Conservation (phyloP, 2,113 vertebrate species). For the Cheilinus undulatus region DNA sequence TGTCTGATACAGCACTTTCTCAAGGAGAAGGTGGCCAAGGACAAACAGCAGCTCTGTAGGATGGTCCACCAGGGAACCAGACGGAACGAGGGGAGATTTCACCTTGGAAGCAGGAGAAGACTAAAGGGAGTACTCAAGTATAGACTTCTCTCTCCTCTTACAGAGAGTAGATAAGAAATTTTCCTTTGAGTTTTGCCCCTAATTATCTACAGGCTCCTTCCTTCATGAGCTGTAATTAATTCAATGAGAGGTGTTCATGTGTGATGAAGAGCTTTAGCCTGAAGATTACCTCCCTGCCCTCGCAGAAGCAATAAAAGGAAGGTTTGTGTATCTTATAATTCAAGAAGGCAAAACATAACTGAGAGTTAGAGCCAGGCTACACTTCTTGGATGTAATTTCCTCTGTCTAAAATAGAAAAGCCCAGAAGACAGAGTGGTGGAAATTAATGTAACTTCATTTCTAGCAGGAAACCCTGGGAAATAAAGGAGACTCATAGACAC, state of each 20-base stretch:
- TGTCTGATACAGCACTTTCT: conserved; percentile 78
- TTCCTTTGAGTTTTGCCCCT: conserved; percentile 6
- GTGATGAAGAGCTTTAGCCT: conserved; percentile 17
- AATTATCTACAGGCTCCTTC: conserved; percentile 17
- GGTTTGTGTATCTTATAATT: conserved; percentile 25
- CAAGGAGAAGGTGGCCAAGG: conserved; percentile 79
- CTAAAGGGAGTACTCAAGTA: background rate
- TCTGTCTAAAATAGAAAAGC: conserved; percentile 25
- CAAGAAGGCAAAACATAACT: conserved; percentile 2
- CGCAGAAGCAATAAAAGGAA: conserved; percentile 20
- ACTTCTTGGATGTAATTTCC: conserved; percentile 10
- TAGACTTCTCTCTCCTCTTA: background rate
- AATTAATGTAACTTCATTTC: conserved; percentile 31
- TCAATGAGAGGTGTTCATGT: conserved; percentile 35
- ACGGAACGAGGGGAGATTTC: conserved; percentile 26
- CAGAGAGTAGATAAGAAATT: background rate
- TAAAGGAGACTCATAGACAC: conserved; percentile 20
- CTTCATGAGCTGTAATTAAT: conserved; percentile 31
- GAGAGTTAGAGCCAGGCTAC: background rate
- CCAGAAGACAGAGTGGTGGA: background rate
- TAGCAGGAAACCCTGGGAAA: conserved; percentile 29
- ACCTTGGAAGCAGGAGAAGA: background rate
- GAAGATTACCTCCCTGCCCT: conserved; percentile 27
- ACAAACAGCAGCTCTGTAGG: conserved; percentile 49
- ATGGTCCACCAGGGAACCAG: conserved; percentile 41